Evolutionary conservation across 1,140 invertebrate genomes (phyloP).

Genomic region (Himalopsyche phryganea): DNA sequence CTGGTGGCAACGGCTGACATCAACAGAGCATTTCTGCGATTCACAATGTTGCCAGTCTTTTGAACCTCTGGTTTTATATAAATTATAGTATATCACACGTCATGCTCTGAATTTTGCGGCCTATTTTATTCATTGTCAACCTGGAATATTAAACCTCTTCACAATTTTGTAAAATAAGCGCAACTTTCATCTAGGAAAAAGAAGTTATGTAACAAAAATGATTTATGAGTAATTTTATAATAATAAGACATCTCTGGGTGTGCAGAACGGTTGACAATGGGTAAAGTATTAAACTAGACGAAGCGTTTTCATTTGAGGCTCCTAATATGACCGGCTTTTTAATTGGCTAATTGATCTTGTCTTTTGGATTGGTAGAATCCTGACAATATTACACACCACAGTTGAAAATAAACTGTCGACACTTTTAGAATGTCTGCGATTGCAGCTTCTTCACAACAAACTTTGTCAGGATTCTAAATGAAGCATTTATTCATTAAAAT

Average conservation of each 20-base stretch:
- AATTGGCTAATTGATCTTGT: neutral
- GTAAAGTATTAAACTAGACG: too few species aligned
- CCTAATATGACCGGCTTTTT: neutral
- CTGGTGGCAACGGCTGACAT: neutral
- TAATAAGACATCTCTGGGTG: too few species aligned
- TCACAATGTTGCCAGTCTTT: neutral
- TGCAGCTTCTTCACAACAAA: neutral
- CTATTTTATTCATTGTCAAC: neutral
- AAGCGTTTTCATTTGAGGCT: neutral
- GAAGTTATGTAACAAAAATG: too few species aligned
- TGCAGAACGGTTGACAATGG: too few species aligned
- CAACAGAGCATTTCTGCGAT: neutral
- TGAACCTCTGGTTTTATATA: neutral
- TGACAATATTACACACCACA: too few species aligned
- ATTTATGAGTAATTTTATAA: too few species aligned
- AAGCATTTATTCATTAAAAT: conserved; percentile 15
- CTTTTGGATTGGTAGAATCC: neutral
- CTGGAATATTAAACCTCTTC: neutral
- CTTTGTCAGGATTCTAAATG: conserved; percentile 4
- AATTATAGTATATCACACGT: neutral
- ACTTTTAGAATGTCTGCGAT: neutral
- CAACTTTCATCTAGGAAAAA: too few species aligned
- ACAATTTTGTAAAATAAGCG: conserved; percentile 3
- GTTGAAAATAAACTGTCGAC: neutral
- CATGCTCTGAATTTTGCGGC: neutral